Base-by-base conservation (phyloP, 2,888 invertebrate species). In the Drosophila monieri region DNA sequence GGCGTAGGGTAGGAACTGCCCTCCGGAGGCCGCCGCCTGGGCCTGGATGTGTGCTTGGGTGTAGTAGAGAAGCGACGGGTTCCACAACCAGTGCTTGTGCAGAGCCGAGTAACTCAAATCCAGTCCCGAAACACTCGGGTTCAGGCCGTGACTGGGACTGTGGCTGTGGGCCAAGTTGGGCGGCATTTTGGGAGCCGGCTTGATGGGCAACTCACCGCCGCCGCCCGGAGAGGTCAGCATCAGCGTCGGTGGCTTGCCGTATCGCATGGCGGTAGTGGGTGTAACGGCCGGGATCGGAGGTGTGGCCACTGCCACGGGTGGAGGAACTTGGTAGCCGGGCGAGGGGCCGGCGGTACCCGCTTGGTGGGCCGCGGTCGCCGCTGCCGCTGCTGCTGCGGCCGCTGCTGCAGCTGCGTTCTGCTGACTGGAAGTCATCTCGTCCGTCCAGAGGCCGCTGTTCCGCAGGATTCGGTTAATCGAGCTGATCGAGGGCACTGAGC, bases 381-480 rank as follows among this genome's bases (percentile, higher is more conserved):
- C 64, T 37, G 68, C 78, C 2, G 91, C 90, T 9, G 91, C 91
- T 27, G 87, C 78, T 37, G 74, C 76, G 14, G 81, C 80, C 0
- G 90, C 90, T 0, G 89, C 87, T 0, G 90, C 88, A 2, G 89
- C 89, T 12, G 90, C 90, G 27, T 90, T 90, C 54, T 91, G 91
- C 68, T 91, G 92, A 48, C 88, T 90, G 9, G 91, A 90, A 2
- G 91, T 91, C 89, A 92, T 90, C 67, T 94, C 94, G 74, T 95
- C 95, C 9, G 95, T 94, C 94, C 96, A 96, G 5, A 96, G 94
- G 0, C 97, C 97, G 69, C 96, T 96, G 91, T 97, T 97, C 73
- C 98, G 94, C 43, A 98, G 93, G 85, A 98, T 98, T 77, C 98
- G 93, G 92, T 98, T 98, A 62, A 98, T 98, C 0, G 97, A 98